phyloP scores from a whole-genome alignment of 1,140 invertebrate species.

The Stegodyphus mimosarum region DNA sequence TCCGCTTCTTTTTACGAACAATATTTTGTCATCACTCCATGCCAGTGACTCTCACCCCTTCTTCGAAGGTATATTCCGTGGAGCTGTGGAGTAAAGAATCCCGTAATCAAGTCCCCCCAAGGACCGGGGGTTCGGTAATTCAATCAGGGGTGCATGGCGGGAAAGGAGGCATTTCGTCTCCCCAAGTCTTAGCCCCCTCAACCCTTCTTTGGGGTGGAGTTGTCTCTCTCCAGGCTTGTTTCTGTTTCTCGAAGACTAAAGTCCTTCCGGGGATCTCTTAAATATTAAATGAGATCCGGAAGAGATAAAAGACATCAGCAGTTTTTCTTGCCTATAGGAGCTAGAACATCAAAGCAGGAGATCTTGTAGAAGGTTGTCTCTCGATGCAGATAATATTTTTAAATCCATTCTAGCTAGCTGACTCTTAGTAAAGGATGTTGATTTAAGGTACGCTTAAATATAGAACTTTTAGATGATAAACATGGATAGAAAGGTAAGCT shows the following conservation, averaged over 20 bases:
- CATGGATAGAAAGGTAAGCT: too few species aligned
- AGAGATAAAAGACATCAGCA: too few species aligned
- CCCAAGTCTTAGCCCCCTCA: neutral
- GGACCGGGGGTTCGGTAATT: slow-evolving; percentile 43
- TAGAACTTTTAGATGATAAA: too few species aligned
- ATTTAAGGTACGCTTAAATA: too few species aligned
- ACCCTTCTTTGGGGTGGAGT: slow-evolving; percentile 37
- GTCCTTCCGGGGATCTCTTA: slow-evolving; percentile 33
- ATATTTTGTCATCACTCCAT: slow-evolving; percentile 41
- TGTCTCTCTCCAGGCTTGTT: neutral
- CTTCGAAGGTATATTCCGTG: neutral
- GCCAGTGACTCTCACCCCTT: slow-evolving; percentile 22
- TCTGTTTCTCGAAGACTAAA: slow-evolving; percentile 9
- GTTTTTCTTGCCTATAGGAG: too few species aligned
- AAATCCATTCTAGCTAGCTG: too few species aligned
- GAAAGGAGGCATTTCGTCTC: slow-evolving; percentile 8
- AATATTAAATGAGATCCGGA: slow-evolving; percentile 19
- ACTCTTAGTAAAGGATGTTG: too few species aligned
- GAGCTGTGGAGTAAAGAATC: slow-evolving; percentile 20
- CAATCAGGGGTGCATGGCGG: slow-evolving; percentile 28
- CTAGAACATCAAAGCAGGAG: too few species aligned
- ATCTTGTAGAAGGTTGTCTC: too few species aligned
- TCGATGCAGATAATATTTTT: too few species aligned
- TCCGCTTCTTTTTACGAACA: slow-evolving; percentile 12
- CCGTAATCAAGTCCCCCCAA: slow-evolving; percentile 51